Conservation (phyloP, 92 coral and sea anemone species). For the Siderastrea radians region DNA sequence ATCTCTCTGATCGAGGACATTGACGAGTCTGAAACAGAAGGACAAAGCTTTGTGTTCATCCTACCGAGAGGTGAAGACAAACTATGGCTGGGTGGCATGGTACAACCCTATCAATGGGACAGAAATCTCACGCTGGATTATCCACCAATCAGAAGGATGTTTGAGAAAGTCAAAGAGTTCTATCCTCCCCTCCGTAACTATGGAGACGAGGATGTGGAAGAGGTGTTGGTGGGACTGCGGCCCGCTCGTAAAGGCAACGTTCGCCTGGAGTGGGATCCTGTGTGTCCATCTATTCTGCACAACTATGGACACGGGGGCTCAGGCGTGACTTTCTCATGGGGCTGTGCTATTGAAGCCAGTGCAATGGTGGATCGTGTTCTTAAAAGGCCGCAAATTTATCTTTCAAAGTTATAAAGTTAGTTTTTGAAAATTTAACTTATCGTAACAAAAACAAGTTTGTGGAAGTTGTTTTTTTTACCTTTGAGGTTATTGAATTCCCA, state of each 20-base stretch:
- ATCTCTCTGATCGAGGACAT: slow-evolving; percentile 50
- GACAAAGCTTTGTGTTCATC: slow-evolving; percentile 52
- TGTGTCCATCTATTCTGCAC: slow-evolving; percentile 57
- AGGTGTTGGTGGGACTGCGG: slow-evolving; percentile 48
- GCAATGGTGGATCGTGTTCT: slow-evolving; percentile 52
- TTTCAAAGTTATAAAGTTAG: slow-evolving; percentile 18
- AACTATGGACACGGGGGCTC: slow-evolving; percentile 73
- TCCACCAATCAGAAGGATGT: slow-evolving; percentile 59
- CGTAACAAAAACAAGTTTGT: too few species aligned
- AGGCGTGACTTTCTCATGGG: slow-evolving; percentile 77
- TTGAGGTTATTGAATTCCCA: too few species aligned
- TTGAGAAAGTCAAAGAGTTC: slow-evolving; percentile 53
- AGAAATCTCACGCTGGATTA: slow-evolving; percentile 33
- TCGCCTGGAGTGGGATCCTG: slow-evolving; percentile 68
- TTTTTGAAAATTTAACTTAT: not conserved
- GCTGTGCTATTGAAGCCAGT: slow-evolving; percentile 67
- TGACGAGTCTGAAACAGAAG: slow-evolving; percentile 46
- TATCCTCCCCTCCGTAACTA: slow-evolving; percentile 51
- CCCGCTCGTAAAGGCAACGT: slow-evolving; percentile 56
- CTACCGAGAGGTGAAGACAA: slow-evolving; percentile 56
- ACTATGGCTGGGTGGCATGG: slow-evolving; percentile 53
- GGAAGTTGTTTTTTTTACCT: too few species aligned
- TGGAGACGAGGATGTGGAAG: slow-evolving; percentile 51
- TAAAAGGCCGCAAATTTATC: slow-evolving; percentile 32
- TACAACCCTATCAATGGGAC: slow-evolving; percentile 58